phyloP scores from a whole-genome alignment of 1,140 invertebrate genomes.

The Halyomorpha halys region DNA sequence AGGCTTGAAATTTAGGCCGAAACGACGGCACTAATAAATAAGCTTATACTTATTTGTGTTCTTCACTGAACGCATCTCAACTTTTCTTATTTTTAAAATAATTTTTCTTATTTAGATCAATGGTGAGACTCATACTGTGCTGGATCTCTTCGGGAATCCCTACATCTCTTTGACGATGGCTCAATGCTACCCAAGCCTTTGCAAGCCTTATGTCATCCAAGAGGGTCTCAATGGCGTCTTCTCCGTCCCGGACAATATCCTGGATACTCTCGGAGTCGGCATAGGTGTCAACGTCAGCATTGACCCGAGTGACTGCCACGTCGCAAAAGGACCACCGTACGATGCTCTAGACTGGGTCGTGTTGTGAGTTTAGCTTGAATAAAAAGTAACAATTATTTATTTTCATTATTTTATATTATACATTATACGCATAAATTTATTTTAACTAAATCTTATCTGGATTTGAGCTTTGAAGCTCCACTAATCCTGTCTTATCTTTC shows the following conservation, averaged over 20 bases:
- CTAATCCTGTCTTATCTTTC: too few species aligned
- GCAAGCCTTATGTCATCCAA: background rate
- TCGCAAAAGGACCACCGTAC: background rate
- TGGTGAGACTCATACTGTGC: background rate
- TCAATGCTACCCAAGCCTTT: slow-evolving; percentile 20
- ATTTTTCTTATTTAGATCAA: too few species aligned
- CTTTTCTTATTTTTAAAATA: too few species aligned
- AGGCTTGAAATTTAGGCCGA: too few species aligned
- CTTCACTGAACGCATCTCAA: too few species aligned
- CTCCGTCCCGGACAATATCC: background rate
- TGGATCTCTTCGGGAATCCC: slow-evolving; percentile 1
- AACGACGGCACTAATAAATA: too few species aligned
- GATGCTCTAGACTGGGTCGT: background rate
- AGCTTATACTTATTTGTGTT: too few species aligned
- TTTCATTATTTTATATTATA: too few species aligned
- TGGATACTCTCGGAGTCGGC: background rate
- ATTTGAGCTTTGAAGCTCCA: too few species aligned
- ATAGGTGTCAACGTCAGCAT: slow-evolving; percentile 8
- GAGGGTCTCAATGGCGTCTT: background rate
- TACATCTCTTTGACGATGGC: slow-evolving; percentile 8
- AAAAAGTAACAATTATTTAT: too few species aligned
- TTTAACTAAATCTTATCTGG: too few species aligned
- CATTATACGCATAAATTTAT: too few species aligned
- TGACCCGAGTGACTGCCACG: slow-evolving; percentile 1
- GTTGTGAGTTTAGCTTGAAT: background rate